Percentiles rank a stretch among this genome's conserved stretches.
phyloP scores from a whole-genome alignment of 2,797 vertebrate genomes.

The Pygocentrus nattereri region DNA sequence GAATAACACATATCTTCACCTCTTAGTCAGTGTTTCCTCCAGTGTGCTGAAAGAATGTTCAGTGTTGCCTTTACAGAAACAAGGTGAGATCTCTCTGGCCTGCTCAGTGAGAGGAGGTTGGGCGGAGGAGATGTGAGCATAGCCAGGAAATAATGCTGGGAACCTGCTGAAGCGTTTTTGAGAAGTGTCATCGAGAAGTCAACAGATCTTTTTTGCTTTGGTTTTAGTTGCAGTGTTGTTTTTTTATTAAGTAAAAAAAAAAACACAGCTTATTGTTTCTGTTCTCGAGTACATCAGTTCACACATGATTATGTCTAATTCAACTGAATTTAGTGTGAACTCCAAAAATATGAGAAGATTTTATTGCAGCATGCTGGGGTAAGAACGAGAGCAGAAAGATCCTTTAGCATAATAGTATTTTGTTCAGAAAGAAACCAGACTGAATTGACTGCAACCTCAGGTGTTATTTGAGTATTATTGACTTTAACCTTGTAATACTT shows the following conservation, averaged over 20 bases:
- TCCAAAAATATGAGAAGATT: not conserved
- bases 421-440: conserved; percentile 1
- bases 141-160: conserved; percentile 5
- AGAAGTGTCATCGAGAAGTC: conserved; percentile 15
- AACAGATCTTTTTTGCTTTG: not conserved
- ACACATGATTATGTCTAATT: not conserved
- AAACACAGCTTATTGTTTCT: not conserved
- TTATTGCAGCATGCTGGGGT: not conserved
- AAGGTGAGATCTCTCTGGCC: conserved; percentile 11
- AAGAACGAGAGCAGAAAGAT: not conserved
- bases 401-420: not conserved
- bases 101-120: conserved; percentile 13
- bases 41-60: not conserved
- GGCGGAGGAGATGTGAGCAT: conserved; percentile 28
- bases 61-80: not conserved
- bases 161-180: conserved; percentile 23
- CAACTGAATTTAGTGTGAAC: not conserved
- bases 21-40: conserved; percentile 26
- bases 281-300: not conserved
- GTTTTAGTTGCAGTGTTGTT: not conserved
- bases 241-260: not conserved
- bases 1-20: conserved; percentile 25
- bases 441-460: not conserved
- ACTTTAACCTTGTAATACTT: not conserved
- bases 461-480: not conserved